Conservation (phyloP, 2,888 invertebrate genomes). For the Gisinianus flammeolus region DNA sequence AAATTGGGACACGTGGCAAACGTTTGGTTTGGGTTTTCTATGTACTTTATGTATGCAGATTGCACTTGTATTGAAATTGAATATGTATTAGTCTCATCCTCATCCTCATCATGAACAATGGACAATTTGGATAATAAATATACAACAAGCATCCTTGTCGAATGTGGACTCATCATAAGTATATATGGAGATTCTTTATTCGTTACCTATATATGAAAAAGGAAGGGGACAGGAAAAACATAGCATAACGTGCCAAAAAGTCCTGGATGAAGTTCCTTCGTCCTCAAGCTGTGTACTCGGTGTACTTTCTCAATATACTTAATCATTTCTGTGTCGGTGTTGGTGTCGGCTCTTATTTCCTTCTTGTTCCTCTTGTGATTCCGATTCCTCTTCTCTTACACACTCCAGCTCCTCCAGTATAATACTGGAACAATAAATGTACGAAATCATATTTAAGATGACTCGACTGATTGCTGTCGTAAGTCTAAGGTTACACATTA, state of each 20-base stretch:
- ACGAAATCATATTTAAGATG: no score
- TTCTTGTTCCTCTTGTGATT: not conserved
- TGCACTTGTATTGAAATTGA: no score
- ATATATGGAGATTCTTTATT: no score
- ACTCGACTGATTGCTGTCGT: no score
- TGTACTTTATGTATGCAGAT: not conserved
- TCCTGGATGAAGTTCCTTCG: not conserved
- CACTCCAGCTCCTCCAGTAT: not conserved
- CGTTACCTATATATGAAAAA: no score
- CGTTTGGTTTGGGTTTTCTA: no score
- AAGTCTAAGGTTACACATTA: no score
- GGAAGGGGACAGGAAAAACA: not conserved
- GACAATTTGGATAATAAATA: no score
- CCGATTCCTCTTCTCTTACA: not conserved
- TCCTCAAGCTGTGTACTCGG: not conserved
- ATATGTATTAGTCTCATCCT: not conserved
- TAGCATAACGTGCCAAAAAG: not conserved
- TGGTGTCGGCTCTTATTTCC: not conserved
- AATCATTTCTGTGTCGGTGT: not conserved
- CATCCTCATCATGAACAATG: not conserved
- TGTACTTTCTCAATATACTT: not conserved
- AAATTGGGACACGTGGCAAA: slow-evolving; percentile 32
- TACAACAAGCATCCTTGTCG: no score
- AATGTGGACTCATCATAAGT: no score
- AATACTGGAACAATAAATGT: no score